Base-by-base conservation (phyloP, 2,113 vertebrate species). In the Sisor rabdophorus region DNA sequence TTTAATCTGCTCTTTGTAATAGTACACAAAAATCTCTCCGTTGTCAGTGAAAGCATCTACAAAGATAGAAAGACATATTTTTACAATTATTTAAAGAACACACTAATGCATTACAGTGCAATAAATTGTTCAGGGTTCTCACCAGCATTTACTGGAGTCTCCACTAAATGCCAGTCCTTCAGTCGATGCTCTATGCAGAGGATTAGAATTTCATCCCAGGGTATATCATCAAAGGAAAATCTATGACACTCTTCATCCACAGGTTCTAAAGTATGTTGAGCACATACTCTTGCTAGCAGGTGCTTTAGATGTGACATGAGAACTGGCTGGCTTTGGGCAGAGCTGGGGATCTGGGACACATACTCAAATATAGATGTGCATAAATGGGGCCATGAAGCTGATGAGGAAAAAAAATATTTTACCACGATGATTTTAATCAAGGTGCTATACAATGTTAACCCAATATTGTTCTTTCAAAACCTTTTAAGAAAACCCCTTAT, bases 151-250 rank as follows among this genome's bases (percentile, higher is more conserved):
- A 91, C 1, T 0, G 91, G 90, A 0, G 87, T 80, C 40, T 83
- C 89, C 0, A 92, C 91, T 2, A 92, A 85, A 4, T 84, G 88
- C 95, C 96, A 98, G 87, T 97, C 96, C 76, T 93, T 94, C 81
- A 98, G 87, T 71, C 92, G 95, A 88, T 98, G 95, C 84, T 97
- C 93, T 19, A 98, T 92, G 58, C 95, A 98, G 24, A 95, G 85
- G 59, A 87, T 71, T 24, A 98, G 81, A 52, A 97, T 71, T 1
- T 92, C 91, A 3, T 95, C 94, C 97, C 96, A 98, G 0, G 95
- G 96, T 58, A 98, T 90, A 48, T 88, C 88, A 0, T 86, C 72
- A 22, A 91, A 91, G 0, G 88, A 85, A 1, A 91, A 90, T 36
- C 86, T 84, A 0, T 61, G 80, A 0, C 12, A 40, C 36, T 36